phyloP scores from a whole-genome alignment of 2,888 invertebrate genomes.

The Cordylochernes scorpioides region DNA sequence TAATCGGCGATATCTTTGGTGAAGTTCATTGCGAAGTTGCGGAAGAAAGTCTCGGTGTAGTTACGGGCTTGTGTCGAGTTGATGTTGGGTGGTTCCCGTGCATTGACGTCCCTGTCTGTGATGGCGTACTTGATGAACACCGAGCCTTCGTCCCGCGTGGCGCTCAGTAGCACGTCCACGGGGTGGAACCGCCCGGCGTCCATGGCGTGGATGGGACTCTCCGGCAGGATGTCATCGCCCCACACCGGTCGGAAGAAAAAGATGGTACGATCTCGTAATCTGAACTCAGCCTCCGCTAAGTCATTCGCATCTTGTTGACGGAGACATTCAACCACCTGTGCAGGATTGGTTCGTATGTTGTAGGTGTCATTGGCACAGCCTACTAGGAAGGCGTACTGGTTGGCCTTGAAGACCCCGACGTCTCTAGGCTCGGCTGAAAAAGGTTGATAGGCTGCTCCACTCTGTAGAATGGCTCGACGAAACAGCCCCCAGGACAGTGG shows the following conservation, averaged over 20 bases:
- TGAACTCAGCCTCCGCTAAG: slow-evolving; percentile 9
- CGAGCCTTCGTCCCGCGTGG: slow-evolving; percentile 5
- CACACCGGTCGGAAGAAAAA: slow-evolving; percentile 12
- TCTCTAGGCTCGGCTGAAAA: neutral
- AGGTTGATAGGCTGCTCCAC: slow-evolving; percentile 14
- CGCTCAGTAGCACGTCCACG: slow-evolving; percentile 7
- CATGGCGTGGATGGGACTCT: slow-evolving; percentile 3
- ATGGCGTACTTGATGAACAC: slow-evolving; percentile 6
- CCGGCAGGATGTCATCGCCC: slow-evolving; percentile 7
- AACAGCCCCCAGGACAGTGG: slow-evolving; percentile 13
- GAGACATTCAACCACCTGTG: slow-evolving; percentile 9
- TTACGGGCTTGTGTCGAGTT: neutral
- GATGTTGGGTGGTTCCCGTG: neutral
- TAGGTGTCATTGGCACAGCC: slow-evolving; percentile 3
- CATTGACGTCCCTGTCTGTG: too few species aligned
- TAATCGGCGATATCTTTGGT: slow-evolving; percentile 3
- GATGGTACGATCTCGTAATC: slow-evolving; percentile 14
- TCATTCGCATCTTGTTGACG: slow-evolving; percentile 5
- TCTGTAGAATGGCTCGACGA: slow-evolving; percentile 16
- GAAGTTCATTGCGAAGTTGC: neutral
- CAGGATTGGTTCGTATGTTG: neutral
- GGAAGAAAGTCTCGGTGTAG: neutral
- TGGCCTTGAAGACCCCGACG: neutral
- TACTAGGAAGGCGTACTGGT: slow-evolving; percentile 1
- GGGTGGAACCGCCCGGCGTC: slow-evolving; percentile 3